phyloP scores from a whole-genome alignment of 2,797 vertebrate species.

The Sebastes itinus region DNA sequence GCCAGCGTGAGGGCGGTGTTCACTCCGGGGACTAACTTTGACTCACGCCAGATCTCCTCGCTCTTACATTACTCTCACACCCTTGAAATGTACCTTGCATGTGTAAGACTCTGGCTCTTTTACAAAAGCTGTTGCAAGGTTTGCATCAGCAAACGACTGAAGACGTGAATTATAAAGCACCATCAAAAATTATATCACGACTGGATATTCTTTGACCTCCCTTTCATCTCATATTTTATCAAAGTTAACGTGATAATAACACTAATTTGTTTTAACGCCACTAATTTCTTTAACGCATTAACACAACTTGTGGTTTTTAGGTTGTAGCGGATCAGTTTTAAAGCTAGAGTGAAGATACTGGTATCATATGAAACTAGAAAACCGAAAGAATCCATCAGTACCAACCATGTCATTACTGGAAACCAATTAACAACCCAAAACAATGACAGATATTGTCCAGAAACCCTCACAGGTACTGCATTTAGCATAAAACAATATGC shows the following conservation, averaged over 20 bases:
- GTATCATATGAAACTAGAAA: too few relatives aligned
- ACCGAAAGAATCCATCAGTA: too few relatives aligned
- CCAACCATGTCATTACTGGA: too few relatives aligned
- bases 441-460: too few relatives aligned
- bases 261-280: too few relatives aligned
- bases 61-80: conserved; percentile 12
- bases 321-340: too few relatives aligned
- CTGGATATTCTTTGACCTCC: neutral
- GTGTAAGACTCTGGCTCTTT: neutral
- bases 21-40: conserved; percentile 46
- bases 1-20: conserved; percentile 58
- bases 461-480: too few relatives aligned
- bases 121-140: neutral
- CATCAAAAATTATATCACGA: neutral
- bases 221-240: neutral
- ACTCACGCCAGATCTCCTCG: conserved; percentile 9
- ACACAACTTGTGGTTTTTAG: too few relatives aligned
- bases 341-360: too few relatives aligned
- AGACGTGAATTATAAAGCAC: neutral
- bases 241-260: too few relatives aligned
- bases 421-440: rapidly evolving
- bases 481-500: too few relatives aligned
- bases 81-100: neutral
- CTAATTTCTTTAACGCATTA: too few relatives aligned
- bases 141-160: neutral